phyloP scores from a whole-genome alignment of 2,888 invertebrate species.

The Boloria euphrosyne region DNA sequence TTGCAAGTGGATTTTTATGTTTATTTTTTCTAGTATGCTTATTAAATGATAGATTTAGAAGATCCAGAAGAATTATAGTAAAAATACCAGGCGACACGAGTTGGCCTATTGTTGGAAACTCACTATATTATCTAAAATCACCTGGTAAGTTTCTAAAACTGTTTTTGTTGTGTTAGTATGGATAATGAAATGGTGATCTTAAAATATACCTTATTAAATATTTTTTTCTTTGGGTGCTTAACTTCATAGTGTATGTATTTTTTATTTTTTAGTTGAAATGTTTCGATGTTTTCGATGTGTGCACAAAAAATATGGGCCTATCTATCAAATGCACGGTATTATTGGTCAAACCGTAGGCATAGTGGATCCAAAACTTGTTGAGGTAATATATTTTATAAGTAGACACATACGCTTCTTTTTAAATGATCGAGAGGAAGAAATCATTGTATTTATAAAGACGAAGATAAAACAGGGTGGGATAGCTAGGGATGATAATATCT shows the following conservation, averaged over 20 bases:
- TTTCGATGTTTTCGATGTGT: background rate
- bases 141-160: slow-evolving; percentile 12
- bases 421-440: no score
- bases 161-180: no score
- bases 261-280: slow-evolving; percentile 6
- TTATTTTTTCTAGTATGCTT: slow-evolving; percentile 1
- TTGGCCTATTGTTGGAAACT: slow-evolving; percentile 22
- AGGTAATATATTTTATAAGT: background rate
- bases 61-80: background rate
- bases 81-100: slow-evolving; percentile 18
- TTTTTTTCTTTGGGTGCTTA: no score
- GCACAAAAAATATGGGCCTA: background rate
- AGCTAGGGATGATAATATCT: no score
- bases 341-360: slow-evolving; percentile 3
- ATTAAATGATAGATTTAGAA: slow-evolving; percentile 8
- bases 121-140: background rate
- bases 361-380: slow-evolving; percentile 13
- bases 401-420: background rate
- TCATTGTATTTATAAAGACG: no score
- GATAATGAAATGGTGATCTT: no score
- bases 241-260: background rate
- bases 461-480: no score
- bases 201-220: no score
- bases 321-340: slow-evolving; percentile 8
- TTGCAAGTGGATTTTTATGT: background rate